Conservation (phyloP, 1,140 invertebrate genomes). For the Sitodiplosis mosellana region DNA sequence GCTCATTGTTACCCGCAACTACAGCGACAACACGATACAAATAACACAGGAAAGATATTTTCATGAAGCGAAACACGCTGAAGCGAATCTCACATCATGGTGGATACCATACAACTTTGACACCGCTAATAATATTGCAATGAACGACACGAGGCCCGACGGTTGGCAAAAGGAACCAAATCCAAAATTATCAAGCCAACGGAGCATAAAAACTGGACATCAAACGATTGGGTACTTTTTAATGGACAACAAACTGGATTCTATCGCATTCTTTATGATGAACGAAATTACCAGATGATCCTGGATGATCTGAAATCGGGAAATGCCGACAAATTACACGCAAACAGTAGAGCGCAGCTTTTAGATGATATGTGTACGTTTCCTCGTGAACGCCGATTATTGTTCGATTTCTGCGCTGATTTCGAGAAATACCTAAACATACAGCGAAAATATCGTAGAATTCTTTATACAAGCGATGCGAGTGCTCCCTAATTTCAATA, state of each 20-base stretch:
- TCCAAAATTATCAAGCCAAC: constrained; percentile 11
- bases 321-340: constrained; percentile 33
- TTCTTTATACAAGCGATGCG: too few relatives aligned
- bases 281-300: constrained; percentile 26
- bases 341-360: constrained; percentile 54
- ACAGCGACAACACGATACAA: constrained; percentile 24
- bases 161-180: constrained; percentile 10
- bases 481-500: too few relatives aligned
- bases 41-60: constrained; percentile 30
- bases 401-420: too few relatives aligned
- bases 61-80: not conserved
- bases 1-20: constrained; percentile 28
- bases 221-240: constrained; percentile 9
- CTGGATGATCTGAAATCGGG: constrained; percentile 25
- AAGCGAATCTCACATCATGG: constrained; percentile 16
- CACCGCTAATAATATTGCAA: constrained; percentile 21
- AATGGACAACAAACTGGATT: constrained; percentile 15
- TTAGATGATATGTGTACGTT: too few relatives aligned
- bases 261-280: constrained; percentile 32
- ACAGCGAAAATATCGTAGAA: too few relatives aligned
- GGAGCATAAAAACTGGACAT: constrained; percentile 15
- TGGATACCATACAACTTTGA: constrained; percentile 35
- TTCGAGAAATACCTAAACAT: too few relatives aligned
- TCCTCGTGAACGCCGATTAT: too few relatives aligned
- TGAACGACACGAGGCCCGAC: constrained; percentile 26